These are phyloP conservation scores for Agapornis roseicollis DNA, from an alignment of 2,113 vertebrate genomes.

Conservation along the genomic window DNA sequence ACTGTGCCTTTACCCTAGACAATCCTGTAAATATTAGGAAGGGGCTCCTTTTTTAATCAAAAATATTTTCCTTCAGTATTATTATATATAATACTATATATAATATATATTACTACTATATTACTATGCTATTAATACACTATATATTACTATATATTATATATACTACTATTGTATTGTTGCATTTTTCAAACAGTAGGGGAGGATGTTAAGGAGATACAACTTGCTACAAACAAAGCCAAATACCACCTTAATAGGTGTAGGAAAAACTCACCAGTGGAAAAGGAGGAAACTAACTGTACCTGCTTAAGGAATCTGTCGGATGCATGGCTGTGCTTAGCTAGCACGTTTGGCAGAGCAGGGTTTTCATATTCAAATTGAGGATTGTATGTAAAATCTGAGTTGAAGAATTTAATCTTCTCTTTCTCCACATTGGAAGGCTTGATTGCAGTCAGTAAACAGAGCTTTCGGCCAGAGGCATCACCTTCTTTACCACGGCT, in stretches of 20 bases:
- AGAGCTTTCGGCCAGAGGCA: conserved; percentile 76
- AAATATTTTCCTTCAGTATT: not conserved
- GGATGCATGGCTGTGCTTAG: conserved; percentile 82
- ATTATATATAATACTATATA: too few species aligned
- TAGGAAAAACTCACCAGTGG: not conserved
- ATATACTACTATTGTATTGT: not conserved
- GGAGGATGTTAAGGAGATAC: not conserved
- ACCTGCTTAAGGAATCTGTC: conserved; percentile 88
- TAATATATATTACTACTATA: too few species aligned
- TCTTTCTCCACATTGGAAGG: conserved; percentile 90
- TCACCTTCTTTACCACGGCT: conserved; percentile 69
- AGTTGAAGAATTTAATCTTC: conserved; percentile 87
- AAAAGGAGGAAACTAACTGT: not conserved
- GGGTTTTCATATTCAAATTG: conserved; percentile 91
- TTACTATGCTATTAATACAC: too few species aligned
- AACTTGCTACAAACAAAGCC: not conserved
- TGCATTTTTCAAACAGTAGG: not conserved
- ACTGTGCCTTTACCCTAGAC: not conserved
- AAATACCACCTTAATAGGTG: not conserved
- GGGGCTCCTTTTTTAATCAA: not conserved
- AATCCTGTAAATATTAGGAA: not conserved
- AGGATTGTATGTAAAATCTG: conserved; percentile 87
- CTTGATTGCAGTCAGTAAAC: conserved; percentile 90
- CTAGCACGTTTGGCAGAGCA: conserved; percentile 76
- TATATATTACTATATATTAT: too few species aligned